Evolutionary conservation across 2,888 invertebrate genomes (phyloP).

Genomic region (Orchesellides sinensis): DNA sequence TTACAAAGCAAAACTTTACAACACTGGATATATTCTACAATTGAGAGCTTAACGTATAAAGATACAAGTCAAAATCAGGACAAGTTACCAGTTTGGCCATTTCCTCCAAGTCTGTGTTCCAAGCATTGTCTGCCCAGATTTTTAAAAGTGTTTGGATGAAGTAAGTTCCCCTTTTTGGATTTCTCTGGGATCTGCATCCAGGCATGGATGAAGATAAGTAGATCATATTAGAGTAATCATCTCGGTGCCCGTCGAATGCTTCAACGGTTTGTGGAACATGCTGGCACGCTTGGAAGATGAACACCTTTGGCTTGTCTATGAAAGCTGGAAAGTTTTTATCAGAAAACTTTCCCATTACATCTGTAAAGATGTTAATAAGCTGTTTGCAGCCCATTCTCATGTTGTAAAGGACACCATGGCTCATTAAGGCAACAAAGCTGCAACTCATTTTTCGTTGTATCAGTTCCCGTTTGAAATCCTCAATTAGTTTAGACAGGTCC

Average conservation of each 20-base stretch:
- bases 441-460: background rate
- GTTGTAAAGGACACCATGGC: slow-evolving; percentile 1
- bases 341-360: background rate
- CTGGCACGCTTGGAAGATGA: slow-evolving; percentile 12
- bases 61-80: too few species aligned
- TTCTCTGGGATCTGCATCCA: slow-evolving; percentile 1
- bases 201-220: background rate
- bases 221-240: background rate
- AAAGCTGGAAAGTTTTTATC: background rate
- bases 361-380: background rate
- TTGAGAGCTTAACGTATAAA: too few species aligned
- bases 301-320: background rate
- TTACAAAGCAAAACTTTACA: too few species aligned
- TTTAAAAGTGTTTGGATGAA: background rate
- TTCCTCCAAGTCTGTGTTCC: background rate
- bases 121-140: background rate
- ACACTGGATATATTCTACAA: too few species aligned
- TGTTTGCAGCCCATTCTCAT: background rate
- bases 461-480: background rate
- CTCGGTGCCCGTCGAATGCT: background rate
- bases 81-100: background rate
- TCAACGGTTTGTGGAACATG: too few species aligned
- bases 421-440: background rate
- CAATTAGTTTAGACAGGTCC: background rate
- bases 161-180: background rate